These are phyloP conservation scores for Blomia tropicalis DNA, from an alignment of 2,888 invertebrate species.

Conservation along the genomic window DNA sequence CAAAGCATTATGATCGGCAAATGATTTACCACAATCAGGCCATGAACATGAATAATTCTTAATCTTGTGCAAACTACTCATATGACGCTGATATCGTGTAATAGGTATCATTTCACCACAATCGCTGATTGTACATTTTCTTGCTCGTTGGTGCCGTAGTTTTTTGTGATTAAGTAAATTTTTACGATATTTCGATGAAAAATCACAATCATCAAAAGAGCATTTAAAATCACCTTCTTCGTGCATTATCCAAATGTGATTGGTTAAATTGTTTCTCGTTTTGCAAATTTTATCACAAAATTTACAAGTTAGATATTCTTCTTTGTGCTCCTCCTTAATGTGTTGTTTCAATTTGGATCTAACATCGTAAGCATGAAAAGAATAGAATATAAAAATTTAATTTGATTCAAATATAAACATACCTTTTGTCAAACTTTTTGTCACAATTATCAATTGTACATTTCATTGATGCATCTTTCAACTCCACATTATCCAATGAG, in stretches of 20 bases:
- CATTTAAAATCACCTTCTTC: conserved; percentile 9
- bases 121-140: conserved; percentile 9
- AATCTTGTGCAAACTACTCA: conserved; percentile 4
- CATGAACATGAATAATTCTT: conserved; percentile 7
- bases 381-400: neutral
- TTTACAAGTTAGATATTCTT: conserved; percentile 4
- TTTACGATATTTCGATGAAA: conserved; percentile 5
- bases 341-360: conserved; percentile 15
- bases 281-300: conserved; percentile 10
- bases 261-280: neutral
- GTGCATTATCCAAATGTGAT: conserved; percentile 17
- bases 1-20: conserved; percentile 7
- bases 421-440: conserved; percentile 6
- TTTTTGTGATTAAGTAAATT: conserved; percentile 14
- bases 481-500: neutral
- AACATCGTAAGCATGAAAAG: neutral
- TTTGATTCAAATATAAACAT: neutral
- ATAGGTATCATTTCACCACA: conserved; percentile 7
- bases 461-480: neutral
- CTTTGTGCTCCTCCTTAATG: neutral
- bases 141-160: conserved; percentile 3
- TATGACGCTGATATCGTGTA: conserved; percentile 4
- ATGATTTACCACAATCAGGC: conserved; percentile 13
- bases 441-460: conserved; percentile 5
- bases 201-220: conserved; percentile 14